Base-by-base conservation (phyloP, 2,888 invertebrate species). In the Acronicta aceris region DNA sequence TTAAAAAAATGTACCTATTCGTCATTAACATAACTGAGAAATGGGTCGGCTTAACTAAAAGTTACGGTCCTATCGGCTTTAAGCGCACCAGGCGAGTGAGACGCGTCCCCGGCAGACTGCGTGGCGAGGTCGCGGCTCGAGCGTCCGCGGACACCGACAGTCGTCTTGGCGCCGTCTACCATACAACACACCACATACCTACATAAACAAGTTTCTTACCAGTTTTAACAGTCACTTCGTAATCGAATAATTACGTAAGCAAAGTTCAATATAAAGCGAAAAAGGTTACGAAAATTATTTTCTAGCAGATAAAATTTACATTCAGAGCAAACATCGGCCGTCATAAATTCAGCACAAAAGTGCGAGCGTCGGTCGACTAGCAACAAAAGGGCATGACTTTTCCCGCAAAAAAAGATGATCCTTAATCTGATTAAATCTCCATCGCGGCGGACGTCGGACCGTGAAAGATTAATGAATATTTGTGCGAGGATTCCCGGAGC, bases 351-450 rank as follows among this genome's bases (percentile, higher is more conserved):
- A 88, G 85, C 91, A 89, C 90, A 92, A 92, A 92, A 93, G 92
- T 92, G 92, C 89, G 89, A 89, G 89, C 88, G 89, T 88, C 90
- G 90, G 90, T 87, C 89, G 91, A 89, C 87, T 86, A 90, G 91
- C 91, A 93, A 94, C 93, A 93, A 93, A 93, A 89, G 93, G 92
- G 89, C 93, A 92, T 88, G 93, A 93, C 92, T 93, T 93, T 92
- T 91, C 89, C 91, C 90, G 90, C 92, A 92, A 94, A 94, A 74
- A 89, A 94, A 94, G 93, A 94, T 94, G 94, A 94, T 93, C 94
- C 94, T 93, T 94, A 94, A 94, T 94, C 94, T 93, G 94, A 94
- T 94, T 94, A 94, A 94, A 94, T 94, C 94, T 93, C 94, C 94
- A 94, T 94, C 93, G 93, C 88, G 87, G 92, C 89, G 89, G 93